Percentiles rank a stretch among this genome's conserved stretches.
Evolutionary conservation across 2,797 vertebrate genomes (phyloP).

Genomic region (Lacerta bilineata): DNA sequence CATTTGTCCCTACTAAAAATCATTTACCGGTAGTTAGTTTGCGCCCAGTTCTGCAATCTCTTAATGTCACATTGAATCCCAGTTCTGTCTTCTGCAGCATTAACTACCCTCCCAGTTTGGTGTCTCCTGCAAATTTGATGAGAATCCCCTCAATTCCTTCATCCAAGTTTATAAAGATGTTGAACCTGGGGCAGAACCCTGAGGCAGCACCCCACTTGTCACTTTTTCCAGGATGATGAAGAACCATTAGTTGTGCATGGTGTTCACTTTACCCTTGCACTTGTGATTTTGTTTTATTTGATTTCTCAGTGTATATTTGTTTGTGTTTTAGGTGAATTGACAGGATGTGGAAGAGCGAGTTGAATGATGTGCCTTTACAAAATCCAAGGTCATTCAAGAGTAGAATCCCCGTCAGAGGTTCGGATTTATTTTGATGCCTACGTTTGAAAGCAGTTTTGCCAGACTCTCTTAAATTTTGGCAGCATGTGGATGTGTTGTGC

Average conservation of each 20-base stretch:
- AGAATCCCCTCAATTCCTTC: too few species aligned
- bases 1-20: too few species aligned
- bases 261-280: neutral
- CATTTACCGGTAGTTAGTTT: too few species aligned
- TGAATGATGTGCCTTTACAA: constrained; percentile 82
- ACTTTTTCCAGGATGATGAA: too few species aligned
- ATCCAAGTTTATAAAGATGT: too few species aligned
- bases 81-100: too few species aligned
- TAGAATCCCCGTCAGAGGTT: constrained; percentile 85
- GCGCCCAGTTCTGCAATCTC: too few species aligned
- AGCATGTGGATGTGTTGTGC: neutral
- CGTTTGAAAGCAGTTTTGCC: constrained; percentile 18
- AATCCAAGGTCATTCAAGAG: constrained; percentile 75
- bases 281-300: constrained; percentile 20
- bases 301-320: neutral
- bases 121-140: too few species aligned
- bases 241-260: neutral
- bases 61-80: too few species aligned
- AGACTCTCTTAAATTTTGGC: neutral
- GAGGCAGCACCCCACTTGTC: too few species aligned
- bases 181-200: too few species aligned
- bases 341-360: constrained; percentile 88
- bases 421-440: constrained; percentile 48
- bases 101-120: too few species aligned
- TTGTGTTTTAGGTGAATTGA: constrained; percentile 81